Evolutionary conservation across 2,888 invertebrate genomes (phyloP).

Genomic region (Bellardia pandia): DNA sequence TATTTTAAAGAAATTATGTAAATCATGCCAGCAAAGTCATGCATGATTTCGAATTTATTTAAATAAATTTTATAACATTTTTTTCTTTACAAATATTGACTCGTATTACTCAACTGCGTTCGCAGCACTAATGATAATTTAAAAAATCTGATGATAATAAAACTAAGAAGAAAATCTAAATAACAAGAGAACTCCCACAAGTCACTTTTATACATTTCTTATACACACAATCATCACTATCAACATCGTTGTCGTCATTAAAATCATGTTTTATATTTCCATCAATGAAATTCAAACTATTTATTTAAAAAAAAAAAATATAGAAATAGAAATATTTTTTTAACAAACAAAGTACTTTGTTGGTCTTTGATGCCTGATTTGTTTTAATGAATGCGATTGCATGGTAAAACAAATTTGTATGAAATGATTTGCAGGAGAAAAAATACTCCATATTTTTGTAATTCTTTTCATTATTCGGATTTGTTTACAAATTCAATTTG

Average conservation of each 20-base stretch:
- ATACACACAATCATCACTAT: neutral
- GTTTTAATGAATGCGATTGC: conserved; percentile 53
- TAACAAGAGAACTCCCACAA: too few species aligned
- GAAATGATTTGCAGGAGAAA: conserved; percentile 14
- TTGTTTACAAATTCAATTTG: conserved; percentile 57
- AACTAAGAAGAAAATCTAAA: neutral
- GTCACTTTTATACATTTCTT: neutral
- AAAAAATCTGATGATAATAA: neutral
- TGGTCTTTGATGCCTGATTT: conserved; percentile 29
- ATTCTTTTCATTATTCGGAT: conserved; percentile 19
- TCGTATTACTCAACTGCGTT: too few species aligned
- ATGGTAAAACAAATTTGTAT: conserved; percentile 18
- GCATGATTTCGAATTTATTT: too few species aligned
- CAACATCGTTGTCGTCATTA: conserved; percentile 27
- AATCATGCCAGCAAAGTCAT: too few species aligned
- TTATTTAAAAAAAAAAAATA: neutral
- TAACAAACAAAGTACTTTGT: neutral
- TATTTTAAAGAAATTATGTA: too few species aligned
- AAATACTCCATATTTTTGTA: neutral
- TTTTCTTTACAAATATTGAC: too few species aligned
- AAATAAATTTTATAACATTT: too few species aligned
- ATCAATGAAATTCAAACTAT: conserved; percentile 8
- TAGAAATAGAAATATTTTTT: neutral
- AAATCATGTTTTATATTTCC: conserved; percentile 22
- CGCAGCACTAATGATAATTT: too few species aligned